phyloP scores from a whole-genome alignment of 1,140 invertebrate species.

The Paraescarpia echinospica region DNA sequence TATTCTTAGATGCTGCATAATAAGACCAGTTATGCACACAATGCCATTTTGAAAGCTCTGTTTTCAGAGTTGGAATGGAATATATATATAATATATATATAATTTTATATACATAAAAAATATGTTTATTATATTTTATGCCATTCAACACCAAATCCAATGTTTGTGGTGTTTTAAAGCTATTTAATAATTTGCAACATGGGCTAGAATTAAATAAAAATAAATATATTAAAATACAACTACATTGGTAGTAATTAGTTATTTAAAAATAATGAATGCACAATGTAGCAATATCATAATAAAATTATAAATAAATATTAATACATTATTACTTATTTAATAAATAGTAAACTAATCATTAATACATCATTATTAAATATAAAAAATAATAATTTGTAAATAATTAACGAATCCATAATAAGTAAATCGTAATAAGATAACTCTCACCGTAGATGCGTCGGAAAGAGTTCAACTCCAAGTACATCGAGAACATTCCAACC shows the following conservation, averaged over 20 bases:
- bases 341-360: not conserved
- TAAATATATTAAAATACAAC: not conserved
- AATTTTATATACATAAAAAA: too few relatives aligned
- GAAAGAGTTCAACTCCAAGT: slow-evolving; percentile 60
- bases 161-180: too few relatives aligned
- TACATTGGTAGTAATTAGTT: slow-evolving; percentile 17
- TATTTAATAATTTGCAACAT: too few relatives aligned
- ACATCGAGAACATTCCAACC: slow-evolving; percentile 63
- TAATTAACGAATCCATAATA: too few relatives aligned
- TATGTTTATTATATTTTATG: too few relatives aligned
- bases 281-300: not conserved
- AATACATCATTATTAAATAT: not conserved
- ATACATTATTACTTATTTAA: not conserved
- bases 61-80: too few relatives aligned
- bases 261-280: not conserved
- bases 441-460: slow-evolving; percentile 65
- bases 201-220: too few relatives aligned
- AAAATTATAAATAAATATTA: not conserved
- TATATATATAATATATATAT: slow-evolving; percentile 28
- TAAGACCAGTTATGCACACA: too few relatives aligned
- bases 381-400: too few relatives aligned
- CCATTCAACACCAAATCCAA: too few relatives aligned
- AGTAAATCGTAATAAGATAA: not conserved
- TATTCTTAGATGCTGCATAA: too few relatives aligned
- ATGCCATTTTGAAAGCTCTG: too few relatives aligned